Conservation (phyloP, 53 echinoderm and acorn worm genomes). For the Echinometra lucunter region DNA sequence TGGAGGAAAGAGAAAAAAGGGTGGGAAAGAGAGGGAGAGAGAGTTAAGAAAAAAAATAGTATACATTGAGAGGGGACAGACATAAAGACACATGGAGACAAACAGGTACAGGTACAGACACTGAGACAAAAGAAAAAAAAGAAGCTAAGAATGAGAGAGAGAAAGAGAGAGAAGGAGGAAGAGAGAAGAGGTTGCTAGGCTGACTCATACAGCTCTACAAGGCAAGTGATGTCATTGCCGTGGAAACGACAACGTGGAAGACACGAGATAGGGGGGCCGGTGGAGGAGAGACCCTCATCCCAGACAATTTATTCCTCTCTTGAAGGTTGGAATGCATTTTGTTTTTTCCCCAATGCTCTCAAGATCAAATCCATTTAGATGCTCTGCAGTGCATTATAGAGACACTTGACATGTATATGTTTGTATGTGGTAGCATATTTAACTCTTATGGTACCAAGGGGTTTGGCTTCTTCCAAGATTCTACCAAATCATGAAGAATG, state of each 20-base stretch:
- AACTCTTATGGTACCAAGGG: no score
- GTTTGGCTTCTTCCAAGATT: no score
- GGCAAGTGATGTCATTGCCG: constrained; percentile 49
- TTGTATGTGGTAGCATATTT: no score
- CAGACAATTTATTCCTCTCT: constrained; percentile 57
- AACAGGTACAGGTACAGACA: neutral
- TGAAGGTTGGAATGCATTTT: neutral
- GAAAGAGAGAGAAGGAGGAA: no score
- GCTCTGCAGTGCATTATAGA: neutral
- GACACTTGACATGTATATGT: neutral
- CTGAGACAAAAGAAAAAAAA: neutral
- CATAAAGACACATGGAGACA: neutral
- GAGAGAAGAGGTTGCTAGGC: neutral
- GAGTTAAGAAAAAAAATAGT: neutral
- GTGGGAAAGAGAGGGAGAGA: neutral
- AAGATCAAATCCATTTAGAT: neutral
- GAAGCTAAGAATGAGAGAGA: neutral
- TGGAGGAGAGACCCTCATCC: neutral
- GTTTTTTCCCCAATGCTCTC: neutral
- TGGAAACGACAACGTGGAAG: constrained; percentile 37
- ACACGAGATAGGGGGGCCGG: no score
- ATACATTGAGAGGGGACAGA: no score
- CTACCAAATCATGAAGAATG: no score
- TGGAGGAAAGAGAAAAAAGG: neutral
- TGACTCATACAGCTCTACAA: constrained; percentile 27